Evolutionary conservation across 2,797 vertebrate species (phyloP).

Genomic region (Holocentrus rufus): DNA sequence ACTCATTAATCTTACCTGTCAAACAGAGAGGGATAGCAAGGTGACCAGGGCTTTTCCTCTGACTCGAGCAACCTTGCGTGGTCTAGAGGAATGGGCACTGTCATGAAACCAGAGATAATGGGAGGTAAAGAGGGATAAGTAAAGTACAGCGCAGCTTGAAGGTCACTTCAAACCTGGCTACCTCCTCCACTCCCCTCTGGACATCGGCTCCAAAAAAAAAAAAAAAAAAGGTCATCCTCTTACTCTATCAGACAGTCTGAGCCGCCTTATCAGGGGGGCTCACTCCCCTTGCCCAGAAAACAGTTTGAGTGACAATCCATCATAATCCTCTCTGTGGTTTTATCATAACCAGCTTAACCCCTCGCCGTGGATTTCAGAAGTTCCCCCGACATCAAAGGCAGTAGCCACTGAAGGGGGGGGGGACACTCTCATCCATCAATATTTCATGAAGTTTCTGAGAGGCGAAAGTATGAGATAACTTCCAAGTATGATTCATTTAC

Average conservation of each 20-base stretch:
- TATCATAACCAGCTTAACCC: conserved; percentile 40
- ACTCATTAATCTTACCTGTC: conserved; percentile 53
- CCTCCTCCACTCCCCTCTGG: conserved; percentile 11
- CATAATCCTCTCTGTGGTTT: conserved; percentile 4
- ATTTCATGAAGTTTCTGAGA: conserved; percentile 54
- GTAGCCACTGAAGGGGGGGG: conserved; percentile 19
- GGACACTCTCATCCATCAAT: conserved; percentile 43
- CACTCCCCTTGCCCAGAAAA: not conserved
- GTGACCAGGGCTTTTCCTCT: conserved; percentile 23
- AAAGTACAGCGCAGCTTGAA: conserved; percentile 23
- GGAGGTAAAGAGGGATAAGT: conserved; percentile 21
- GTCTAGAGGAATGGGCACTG: not conserved
- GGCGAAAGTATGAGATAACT: conserved; percentile 48
- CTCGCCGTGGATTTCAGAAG: conserved; percentile 37
- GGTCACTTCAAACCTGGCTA: conserved; percentile 18
- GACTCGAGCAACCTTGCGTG: conserved; percentile 6
- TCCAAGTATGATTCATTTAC: conserved; percentile 55
- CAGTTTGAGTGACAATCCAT: conserved; percentile 47
- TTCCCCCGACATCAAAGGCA: conserved; percentile 21
- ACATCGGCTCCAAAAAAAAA: not conserved
- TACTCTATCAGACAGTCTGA: not conserved
- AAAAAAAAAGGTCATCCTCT: conserved; percentile 40
- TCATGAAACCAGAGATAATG: conserved; percentile 10
- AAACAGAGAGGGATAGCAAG: conserved; percentile 39
- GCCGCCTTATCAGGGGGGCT: conserved; percentile 5